These are phyloP conservation scores for Acrocera orbiculus DNA, from an alignment of 2,888 invertebrate genomes.

Conservation along the genomic window DNA sequence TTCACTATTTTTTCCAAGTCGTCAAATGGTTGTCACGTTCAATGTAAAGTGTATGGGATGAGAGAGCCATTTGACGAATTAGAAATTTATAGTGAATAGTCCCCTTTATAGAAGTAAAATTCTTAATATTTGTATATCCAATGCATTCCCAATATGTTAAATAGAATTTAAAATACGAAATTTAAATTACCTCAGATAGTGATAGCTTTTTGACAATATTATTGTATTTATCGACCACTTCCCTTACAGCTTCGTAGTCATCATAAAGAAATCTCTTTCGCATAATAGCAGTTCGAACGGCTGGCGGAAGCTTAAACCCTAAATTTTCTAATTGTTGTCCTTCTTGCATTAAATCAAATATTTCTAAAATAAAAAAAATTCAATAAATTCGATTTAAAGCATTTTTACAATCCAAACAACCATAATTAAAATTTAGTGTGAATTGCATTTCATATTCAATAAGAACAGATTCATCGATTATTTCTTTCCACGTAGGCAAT, in stretches of 20 bases:
- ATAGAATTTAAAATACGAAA: not conserved
- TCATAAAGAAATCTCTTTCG: slow-evolving; percentile 37
- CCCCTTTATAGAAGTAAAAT: too few relatives aligned
- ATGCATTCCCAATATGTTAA: too few relatives aligned
- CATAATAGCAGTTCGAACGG: slow-evolving; percentile 36
- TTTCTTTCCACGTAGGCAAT: slow-evolving; percentile 46
- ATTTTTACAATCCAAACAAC: slow-evolving; percentile 10
- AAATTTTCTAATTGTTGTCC: slow-evolving; percentile 57
- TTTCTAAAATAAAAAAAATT: slow-evolving; percentile 19
- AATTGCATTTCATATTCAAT: slow-evolving; percentile 50
- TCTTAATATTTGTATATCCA: too few relatives aligned
- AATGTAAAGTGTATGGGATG: too few relatives aligned
- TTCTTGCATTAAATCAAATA: slow-evolving; percentile 52
- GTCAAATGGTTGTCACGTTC: too few relatives aligned
- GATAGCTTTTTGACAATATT: slow-evolving; percentile 44
- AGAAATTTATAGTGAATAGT: too few relatives aligned
- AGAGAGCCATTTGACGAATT: too few relatives aligned
- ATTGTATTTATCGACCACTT: slow-evolving; percentile 48
- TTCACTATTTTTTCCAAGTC: too few relatives aligned
- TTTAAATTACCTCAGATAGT: slow-evolving; percentile 45
- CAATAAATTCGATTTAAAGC: not conserved
- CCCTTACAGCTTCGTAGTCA: slow-evolving; percentile 43
- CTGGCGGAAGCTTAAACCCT: slow-evolving; percentile 38
- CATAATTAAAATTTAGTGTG: slow-evolving; percentile 39
- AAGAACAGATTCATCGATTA: slow-evolving; percentile 47